phyloP scores from a whole-genome alignment of 2,797 vertebrate genomes.

The Oophaga sylvatica region DNA sequence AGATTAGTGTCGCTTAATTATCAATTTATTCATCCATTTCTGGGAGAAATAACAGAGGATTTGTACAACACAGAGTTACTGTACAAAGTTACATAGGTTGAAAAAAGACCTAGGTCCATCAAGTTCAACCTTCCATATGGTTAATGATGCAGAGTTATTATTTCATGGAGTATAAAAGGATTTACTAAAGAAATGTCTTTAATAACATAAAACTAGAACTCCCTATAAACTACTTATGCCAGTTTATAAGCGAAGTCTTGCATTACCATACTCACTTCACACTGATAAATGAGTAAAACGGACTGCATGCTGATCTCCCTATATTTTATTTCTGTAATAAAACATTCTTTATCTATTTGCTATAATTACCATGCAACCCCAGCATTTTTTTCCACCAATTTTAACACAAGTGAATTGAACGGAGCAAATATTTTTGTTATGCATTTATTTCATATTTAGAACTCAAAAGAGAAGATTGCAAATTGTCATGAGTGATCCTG shows the following conservation, averaged over 20 bases:
- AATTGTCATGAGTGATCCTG: neutral
- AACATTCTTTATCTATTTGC: neutral
- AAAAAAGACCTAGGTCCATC: too few species aligned
- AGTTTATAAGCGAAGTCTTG: neutral
- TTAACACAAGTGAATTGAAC: neutral
- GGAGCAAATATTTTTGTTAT: neutral
- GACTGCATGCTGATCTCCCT: neutral
- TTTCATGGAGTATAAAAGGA: too few species aligned
- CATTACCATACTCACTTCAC: neutral
- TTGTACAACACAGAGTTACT: too few species aligned
- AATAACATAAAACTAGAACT: neutral
- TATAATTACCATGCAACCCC: neutral
- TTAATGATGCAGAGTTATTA: too few species aligned
- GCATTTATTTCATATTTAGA: conserved; percentile 3
- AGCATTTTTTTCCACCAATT: neutral
- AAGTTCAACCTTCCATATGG: too few species aligned
- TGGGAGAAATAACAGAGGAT: too few species aligned
- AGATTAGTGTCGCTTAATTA: too few species aligned
- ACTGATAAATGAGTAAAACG: neutral
- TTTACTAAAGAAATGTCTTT: too few species aligned
- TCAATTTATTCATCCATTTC: too few species aligned
- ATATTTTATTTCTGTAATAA: neutral
- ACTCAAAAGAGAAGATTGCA: neutral
- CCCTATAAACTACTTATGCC: neutral
- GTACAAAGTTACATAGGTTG: too few species aligned